A percentile compares a stretch with the other conserved stretches of the same genome.
Evolutionary conservation across 2,113 vertebrate species (phyloP).

Genomic region (Misgurnus anguillicaudatus): DNA sequence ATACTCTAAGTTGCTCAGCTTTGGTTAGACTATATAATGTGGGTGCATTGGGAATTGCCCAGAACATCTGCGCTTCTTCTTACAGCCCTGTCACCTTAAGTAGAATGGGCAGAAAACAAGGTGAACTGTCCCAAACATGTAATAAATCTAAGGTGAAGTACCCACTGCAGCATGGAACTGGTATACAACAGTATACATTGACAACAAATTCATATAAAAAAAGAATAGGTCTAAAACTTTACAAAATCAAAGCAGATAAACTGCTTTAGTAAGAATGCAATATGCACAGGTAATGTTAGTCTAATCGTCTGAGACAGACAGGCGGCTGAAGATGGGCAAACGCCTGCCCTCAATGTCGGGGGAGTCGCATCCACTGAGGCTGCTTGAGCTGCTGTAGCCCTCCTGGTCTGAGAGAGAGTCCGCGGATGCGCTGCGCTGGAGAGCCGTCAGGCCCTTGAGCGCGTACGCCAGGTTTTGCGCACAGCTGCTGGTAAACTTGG

Average conservation of each 20-base stretch:
- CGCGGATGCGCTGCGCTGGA: conserved; percentile 67
- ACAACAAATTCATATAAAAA: conserved; percentile 21
- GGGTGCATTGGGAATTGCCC: conserved; percentile 39
- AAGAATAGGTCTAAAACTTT: conserved; percentile 63
- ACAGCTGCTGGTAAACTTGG: conserved; percentile 2
- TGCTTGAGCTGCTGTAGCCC: conserved; percentile 75
- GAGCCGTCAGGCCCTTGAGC: conserved; percentile 32
- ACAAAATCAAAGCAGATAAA: conserved; percentile 66
- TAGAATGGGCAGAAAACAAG: conserved; percentile 42
- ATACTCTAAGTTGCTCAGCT: conserved; percentile 59
- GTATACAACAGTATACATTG: conserved; percentile 80
- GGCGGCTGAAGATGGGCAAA: conserved; percentile 80
- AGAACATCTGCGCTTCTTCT: background rate
- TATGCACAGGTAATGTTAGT: conserved; percentile 71
- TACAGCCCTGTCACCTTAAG: background rate
- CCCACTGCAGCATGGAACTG: conserved; percentile 58
- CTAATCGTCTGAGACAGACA: conserved; percentile 76
- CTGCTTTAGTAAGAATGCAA: conserved; percentile 73
- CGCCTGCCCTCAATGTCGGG: conserved; percentile 70
- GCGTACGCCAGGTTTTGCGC: conserved; percentile 46
- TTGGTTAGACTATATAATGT: conserved; percentile 67
- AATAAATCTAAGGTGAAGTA: conserved; percentile 50
- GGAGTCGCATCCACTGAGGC: conserved; percentile 73
- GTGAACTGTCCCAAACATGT: conserved; percentile 36
- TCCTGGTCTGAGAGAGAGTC: conserved; percentile 80